Base-by-base conservation (phyloP, 92 coral and sea anemone species). In the Parazoanthus atlanticus region DNA sequence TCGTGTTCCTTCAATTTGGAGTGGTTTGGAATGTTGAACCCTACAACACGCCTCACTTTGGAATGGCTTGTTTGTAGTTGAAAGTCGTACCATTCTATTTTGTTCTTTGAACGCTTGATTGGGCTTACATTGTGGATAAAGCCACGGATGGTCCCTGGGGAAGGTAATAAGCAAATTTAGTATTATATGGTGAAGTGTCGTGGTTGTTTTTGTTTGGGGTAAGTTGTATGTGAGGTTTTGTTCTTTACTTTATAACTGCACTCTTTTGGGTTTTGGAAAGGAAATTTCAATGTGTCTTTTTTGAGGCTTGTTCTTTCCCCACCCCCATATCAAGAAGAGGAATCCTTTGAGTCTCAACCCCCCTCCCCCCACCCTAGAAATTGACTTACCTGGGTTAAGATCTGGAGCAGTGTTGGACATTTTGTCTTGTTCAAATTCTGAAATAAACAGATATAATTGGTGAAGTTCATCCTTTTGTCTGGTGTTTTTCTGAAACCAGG, bases 61-160 rank as follows among this genome's bases (percentile, higher is more conserved):
- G 83, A 52, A 36, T 90, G 92, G 69, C 92, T 89, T 38, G 94
- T 92, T 73, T 92, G 90, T 12, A 92, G 58, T 16, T 79, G 41
- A 23, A 92, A 92, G 67, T 92, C 92, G 31, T 13, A 92, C 94
- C 89, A 89, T 38, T 89, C 66, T 33, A 41, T 91, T 52, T 89
- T 81, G 52, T 80, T 88, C 38, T 66, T 90, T 26, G 94, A 89
- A 38, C 92, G 81, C 79, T 91, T 91, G 0, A 85, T 82, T n/a
- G 91, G 91, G 13, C 91, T 89, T 41, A 89, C 36, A 74, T 89
- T 89, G 16, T 82, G 88, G 76, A 89, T 2, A 12, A 49, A 49
- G 2, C 56, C 56, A 49, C 56, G 56, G 56, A 49, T 3, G 6
- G 47, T 3, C 8, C 47, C 47, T 41, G 8, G 8, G 6, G 47